Evolutionary conservation across 92 coral and sea anemone genomes (phyloP).

Genomic region (Virgularia gustaviana): DNA sequence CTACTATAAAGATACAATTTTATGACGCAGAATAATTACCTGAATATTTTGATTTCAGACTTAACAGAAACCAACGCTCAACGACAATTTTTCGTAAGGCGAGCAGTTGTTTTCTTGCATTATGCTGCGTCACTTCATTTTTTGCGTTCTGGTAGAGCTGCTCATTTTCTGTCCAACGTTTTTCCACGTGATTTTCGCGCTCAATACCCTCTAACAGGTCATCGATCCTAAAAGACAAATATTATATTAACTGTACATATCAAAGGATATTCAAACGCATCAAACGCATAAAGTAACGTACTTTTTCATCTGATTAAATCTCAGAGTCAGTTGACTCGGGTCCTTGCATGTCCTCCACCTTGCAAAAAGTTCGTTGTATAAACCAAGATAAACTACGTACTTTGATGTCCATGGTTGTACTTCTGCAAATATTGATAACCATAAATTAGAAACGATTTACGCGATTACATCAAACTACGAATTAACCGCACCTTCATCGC

Average conservation of each 20-base stretch:
- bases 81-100: not conserved
- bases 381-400: conserved; percentile 5
- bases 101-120: conserved; percentile 15
- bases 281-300: too few species aligned
- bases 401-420: not conserved
- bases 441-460: too few species aligned
- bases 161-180: conserved; percentile 27
- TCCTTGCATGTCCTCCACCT: not conserved
- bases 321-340: not conserved
- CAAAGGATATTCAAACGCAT: too few species aligned
- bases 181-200: conserved; percentile 4
- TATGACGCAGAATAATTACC: not conserved
- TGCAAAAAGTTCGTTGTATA: not conserved
- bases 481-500: not conserved
- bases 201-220: conserved; percentile 24
- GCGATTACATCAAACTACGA: not conserved
- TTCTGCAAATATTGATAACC: too few species aligned
- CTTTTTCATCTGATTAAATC: conserved; percentile 17
- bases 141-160: conserved; percentile 31
- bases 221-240: conserved; percentile 19
- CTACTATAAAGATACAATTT: not conserved
- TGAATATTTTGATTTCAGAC: conserved; percentile 18
- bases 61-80: conserved; percentile 1
- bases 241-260: too few species aligned
- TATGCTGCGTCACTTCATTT: conserved; percentile 10